These are phyloP conservation scores for Pentalonia nigronervosa DNA, from an alignment of 1,140 invertebrate genomes.

Conservation along the genomic window DNA sequence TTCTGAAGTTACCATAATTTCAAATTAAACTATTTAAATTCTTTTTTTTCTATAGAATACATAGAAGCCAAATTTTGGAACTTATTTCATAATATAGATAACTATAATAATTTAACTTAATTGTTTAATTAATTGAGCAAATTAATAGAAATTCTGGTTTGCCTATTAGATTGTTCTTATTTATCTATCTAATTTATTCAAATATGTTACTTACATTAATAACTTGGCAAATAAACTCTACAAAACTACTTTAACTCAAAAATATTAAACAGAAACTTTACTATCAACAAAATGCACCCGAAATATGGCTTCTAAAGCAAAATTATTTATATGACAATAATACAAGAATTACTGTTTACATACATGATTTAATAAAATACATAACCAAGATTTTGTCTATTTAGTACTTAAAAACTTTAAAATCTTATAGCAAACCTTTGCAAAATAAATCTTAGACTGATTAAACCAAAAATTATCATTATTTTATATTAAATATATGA, in stretches of 20 bases:
- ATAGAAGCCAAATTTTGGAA: neutral
- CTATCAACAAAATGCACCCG: neutral
- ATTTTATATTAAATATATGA: neutral
- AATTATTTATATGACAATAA: too few relatives aligned
- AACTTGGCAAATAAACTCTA: neutral
- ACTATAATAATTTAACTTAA: neutral
- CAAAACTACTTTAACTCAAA: neutral
- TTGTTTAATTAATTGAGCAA: neutral
- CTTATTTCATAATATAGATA: neutral
- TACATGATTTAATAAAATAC: too few relatives aligned
- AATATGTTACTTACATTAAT: neutral
- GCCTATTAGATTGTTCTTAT: too few relatives aligned
- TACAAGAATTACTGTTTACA: too few relatives aligned
- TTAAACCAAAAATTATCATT: neutral
- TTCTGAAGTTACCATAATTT: too few relatives aligned
- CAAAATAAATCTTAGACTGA: neutral
- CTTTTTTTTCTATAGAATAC: neutral
- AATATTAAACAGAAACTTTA: neutral
- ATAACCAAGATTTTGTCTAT: too few relatives aligned
- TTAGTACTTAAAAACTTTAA: too few relatives aligned
- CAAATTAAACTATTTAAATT: too few relatives aligned
- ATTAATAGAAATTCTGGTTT: neutral
- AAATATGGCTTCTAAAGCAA: neutral
- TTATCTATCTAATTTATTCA: too few relatives aligned
- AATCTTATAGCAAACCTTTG: too few relatives aligned